Evolutionary conservation across 1,140 invertebrate genomes (phyloP).

Genomic region (Mya arenaria): DNA sequence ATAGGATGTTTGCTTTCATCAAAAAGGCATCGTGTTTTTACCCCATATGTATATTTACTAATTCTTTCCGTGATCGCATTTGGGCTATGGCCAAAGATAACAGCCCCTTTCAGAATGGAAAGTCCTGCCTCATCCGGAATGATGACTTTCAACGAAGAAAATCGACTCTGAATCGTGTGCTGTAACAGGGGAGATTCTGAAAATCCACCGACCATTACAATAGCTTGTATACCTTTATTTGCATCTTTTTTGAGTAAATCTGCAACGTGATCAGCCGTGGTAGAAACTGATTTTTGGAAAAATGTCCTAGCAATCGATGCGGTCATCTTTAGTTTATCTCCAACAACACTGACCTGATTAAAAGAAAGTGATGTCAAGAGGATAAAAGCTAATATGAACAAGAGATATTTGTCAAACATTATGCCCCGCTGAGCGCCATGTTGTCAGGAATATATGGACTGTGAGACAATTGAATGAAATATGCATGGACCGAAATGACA

Average conservation of each 20-base stretch:
- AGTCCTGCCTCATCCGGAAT: slow-evolving; percentile 45
- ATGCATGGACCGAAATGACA: too few relatives aligned
- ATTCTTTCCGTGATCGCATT: neutral
- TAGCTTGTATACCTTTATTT: neutral
- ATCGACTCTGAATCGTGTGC: neutral
- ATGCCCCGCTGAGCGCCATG: too few relatives aligned
- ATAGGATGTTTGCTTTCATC: neutral
- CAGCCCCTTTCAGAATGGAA: slow-evolving; percentile 51
- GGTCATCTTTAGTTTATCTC: slow-evolving; percentile 39
- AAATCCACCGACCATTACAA: slow-evolving; percentile 54
- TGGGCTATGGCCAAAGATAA: slow-evolving; percentile 42
- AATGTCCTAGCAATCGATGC: slow-evolving; percentile 9
- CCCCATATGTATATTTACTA: slow-evolving; percentile 26
- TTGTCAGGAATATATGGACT: too few relatives aligned
- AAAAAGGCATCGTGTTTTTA: neutral
- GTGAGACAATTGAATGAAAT: too few relatives aligned
- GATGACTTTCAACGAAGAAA: slow-evolving; percentile 26
- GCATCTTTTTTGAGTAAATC: neutral
- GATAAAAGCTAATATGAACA: too few relatives aligned
- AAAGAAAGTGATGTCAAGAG: too few relatives aligned
- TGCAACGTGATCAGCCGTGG: slow-evolving; percentile 27
- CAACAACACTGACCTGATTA: too few relatives aligned
- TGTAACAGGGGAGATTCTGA: slow-evolving; percentile 50
- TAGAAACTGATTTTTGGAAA: slow-evolving; percentile 15
- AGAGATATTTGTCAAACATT: too few relatives aligned